A percentile compares a stretch with the other conserved stretches of the same genome.
Conservation (phyloP, 2,113 vertebrate species). For the Marcusenius ussheri region DNA sequence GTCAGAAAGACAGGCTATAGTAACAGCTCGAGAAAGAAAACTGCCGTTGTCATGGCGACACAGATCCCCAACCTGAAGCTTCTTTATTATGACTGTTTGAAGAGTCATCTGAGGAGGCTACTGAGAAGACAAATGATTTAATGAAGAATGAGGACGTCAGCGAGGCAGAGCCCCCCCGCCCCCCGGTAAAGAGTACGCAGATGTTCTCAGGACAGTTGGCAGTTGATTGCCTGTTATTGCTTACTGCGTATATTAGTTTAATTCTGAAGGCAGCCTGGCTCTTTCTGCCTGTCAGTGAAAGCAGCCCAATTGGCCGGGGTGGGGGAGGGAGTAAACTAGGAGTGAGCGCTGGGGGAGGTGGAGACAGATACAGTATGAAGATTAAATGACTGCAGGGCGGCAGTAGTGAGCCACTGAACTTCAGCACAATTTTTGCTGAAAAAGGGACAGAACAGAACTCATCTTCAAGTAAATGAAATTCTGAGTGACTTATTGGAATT, state of each 20-base stretch:
- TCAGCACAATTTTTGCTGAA: neutral
- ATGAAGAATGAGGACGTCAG: neutral
- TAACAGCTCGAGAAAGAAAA: neutral
- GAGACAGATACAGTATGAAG: neutral
- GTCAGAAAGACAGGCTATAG: neutral
- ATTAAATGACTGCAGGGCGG: neutral
- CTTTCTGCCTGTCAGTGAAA: neutral
- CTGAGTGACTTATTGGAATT: neutral
- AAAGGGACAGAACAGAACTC: neutral
- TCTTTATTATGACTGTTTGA: neutral
- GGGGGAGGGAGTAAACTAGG: neutral
- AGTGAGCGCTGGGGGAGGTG: neutral
- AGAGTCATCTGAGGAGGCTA: neutral
- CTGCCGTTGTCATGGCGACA: neutral
- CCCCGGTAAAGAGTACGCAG: neutral
- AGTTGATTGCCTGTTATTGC: constrained; percentile 6
- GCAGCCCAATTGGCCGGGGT: neutral
- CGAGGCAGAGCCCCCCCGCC: neutral
- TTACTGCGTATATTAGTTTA: neutral
- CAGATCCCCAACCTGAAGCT: neutral
- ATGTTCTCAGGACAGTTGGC: neutral
- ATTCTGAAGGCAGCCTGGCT: neutral
- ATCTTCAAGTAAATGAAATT: neutral
- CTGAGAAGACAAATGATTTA: neutral
- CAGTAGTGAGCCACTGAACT: neutral